phyloP scores from a whole-genome alignment of 2,888 invertebrate species.

The Eilema caniola region DNA sequence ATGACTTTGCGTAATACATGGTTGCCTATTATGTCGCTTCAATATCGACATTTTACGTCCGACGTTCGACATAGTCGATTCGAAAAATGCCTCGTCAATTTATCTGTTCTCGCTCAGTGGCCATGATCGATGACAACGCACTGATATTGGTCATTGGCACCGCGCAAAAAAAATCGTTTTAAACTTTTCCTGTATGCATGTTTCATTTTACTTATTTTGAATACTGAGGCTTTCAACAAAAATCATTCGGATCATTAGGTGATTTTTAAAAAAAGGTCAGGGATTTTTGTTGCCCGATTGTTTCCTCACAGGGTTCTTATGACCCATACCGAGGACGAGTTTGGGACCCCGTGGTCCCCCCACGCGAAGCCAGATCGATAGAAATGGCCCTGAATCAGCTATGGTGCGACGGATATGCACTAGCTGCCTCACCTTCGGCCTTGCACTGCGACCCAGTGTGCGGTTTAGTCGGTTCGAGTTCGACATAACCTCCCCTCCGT shows the following conservation, averaged over 20 bases:
- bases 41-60: slow-evolving; percentile 55
- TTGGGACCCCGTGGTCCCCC: no score
- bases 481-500: no score
- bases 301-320: background rate
- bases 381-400: no score
- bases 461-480: no score
- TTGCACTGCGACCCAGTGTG: no score
- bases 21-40: slow-evolving; percentile 51
- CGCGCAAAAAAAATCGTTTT: slow-evolving; percentile 59
- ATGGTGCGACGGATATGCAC: no score
- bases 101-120: slow-evolving; percentile 70
- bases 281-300: no score
- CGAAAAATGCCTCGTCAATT: slow-evolving; percentile 74
- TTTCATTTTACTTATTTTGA: slow-evolving; percentile 1
- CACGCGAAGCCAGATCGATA: no score
- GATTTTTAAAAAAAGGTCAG: background rate
- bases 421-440: no score
- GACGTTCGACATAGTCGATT: slow-evolving; percentile 51
- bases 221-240: background rate
- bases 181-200: slow-evolving; percentile 44
- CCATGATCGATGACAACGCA: slow-evolving; percentile 69
- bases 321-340: no score
- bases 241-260: background rate
- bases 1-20: slow-evolving; percentile 54
- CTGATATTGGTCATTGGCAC: slow-evolving; percentile 70